Base-by-base conservation (phyloP, 2,888 invertebrate genomes). In the Abscondita cerata region DNA sequence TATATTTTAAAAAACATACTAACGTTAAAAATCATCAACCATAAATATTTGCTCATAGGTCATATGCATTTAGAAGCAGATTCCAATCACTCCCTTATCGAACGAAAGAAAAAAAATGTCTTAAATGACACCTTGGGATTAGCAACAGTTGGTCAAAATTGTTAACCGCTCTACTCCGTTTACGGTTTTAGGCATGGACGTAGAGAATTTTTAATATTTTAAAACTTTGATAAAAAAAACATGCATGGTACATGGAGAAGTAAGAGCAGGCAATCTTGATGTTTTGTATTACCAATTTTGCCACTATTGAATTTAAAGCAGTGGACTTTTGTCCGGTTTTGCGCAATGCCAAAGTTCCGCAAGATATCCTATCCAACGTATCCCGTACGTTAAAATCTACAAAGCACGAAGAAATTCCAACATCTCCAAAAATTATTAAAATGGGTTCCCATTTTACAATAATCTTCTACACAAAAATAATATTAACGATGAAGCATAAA, bases 361-460 rank as follows among this genome's bases (percentile, higher is more conserved):
- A 44, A 6, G 5, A 44, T 44, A 18, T 44, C 4, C 44, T 18
- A 5, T 4, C 18, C n/a, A n/a, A n/a, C 18, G 4, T 44, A 44
- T 2, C 8, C 13, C 16, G 18, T 13, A n/a, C 16, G 2, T 18
- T 4, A 6, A 44, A 44, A 16, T 5, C 44, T 4, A 44, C 18
- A n/a, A 6, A 6, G 16, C 4, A 44, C 44, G 4, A 44, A 44
- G n/a, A 44, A 44, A 16, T 18, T 16, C n/a, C 6, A 44, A 44
- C 16, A 44, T 13, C 18, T 44, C 6, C 44, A 44, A 44, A 44
- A 44, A 16, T n/a, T 44, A 16, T 18, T 44, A n/a, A 44, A 4
- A 44, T 44, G 44, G 44, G 44, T 44, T 9, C 18, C 16, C 16
- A 13, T 44, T 44, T 13, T 44, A 44, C 44, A 16, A 44, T 18